Evolutionary conservation across 2,888 invertebrate genomes (phyloP).

Genomic region (Trilocha varians): DNA sequence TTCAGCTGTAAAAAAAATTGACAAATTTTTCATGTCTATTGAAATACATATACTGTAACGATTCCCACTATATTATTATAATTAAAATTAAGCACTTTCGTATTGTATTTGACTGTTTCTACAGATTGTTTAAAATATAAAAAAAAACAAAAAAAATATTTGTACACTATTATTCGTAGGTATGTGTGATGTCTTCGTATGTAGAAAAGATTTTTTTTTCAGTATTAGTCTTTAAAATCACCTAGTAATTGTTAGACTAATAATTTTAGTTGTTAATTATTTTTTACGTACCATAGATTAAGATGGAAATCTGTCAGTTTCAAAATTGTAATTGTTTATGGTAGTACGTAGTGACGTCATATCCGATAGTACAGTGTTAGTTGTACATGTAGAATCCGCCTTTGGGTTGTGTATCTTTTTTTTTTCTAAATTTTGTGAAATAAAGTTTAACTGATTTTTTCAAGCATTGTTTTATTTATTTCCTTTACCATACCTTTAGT

Average conservation of each 20-base stretch:
- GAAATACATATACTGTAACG: constrained; percentile 10
- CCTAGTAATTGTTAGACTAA: constrained; percentile 51
- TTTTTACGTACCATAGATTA: constrained; percentile 38
- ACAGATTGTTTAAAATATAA: constrained; percentile 37
- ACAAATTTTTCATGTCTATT: too few relatives aligned
- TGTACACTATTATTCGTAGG: constrained; percentile 30
- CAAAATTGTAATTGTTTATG: constrained; percentile 10
- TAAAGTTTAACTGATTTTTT: constrained; percentile 58
- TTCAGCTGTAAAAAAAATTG: too few relatives aligned
- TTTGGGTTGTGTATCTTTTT: constrained; percentile 48
- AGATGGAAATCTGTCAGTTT: not conserved
- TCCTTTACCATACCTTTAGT: not conserved
- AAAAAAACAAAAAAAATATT: constrained; percentile 26
- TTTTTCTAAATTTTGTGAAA: constrained; percentile 62
- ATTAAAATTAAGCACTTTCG: constrained; percentile 27
- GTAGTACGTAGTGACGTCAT: not conserved
- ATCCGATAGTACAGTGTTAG: constrained; percentile 25
- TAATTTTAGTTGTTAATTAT: constrained; percentile 68
- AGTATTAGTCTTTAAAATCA: constrained; percentile 64
- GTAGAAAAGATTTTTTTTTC: constrained; percentile 45
- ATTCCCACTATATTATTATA: constrained; percentile 22
- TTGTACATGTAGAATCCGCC: constrained; percentile 25
- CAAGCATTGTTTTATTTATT: constrained; percentile 26
- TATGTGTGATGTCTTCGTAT: constrained; percentile 44
- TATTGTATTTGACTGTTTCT: constrained; percentile 45